phyloP scores from a whole-genome alignment of 2,797 vertebrate species.

The Chiloscyllium punctatum region DNA sequence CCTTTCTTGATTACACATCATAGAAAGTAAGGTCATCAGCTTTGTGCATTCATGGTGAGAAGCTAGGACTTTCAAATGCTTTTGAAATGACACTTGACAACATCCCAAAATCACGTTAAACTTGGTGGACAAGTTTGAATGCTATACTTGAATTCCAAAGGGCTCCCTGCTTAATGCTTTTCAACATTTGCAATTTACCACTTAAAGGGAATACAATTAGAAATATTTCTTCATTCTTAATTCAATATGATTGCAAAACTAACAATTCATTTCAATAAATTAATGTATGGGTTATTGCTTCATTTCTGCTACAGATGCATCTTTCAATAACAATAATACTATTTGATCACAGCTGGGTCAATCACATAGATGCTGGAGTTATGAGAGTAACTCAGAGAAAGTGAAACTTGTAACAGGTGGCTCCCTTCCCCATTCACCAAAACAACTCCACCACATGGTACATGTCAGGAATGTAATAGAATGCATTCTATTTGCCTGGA shows the following conservation, averaged over 20 bases:
- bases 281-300: background rate
- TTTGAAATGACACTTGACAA: background rate
- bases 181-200: background rate
- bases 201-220: background rate
- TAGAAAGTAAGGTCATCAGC: too few relatives aligned
- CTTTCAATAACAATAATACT: background rate
- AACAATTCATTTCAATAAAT: background rate
- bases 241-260: background rate
- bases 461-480: background rate
- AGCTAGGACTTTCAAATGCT: background rate
- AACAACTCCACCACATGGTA: background rate
- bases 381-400: background rate
- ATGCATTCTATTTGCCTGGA: background rate
- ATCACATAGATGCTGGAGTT: background rate
- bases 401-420: background rate
- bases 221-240: background rate
- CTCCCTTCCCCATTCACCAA: background rate
- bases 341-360: background rate
- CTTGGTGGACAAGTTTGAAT: too few relatives aligned
- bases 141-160: background rate
- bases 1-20: background rate
- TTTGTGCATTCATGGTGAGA: background rate
- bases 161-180: background rate
- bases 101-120: too few relatives aligned
- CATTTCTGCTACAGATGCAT: background rate